phyloP scores from a whole-genome alignment of 2,888 invertebrate species.

The Tridacna crocea region DNA sequence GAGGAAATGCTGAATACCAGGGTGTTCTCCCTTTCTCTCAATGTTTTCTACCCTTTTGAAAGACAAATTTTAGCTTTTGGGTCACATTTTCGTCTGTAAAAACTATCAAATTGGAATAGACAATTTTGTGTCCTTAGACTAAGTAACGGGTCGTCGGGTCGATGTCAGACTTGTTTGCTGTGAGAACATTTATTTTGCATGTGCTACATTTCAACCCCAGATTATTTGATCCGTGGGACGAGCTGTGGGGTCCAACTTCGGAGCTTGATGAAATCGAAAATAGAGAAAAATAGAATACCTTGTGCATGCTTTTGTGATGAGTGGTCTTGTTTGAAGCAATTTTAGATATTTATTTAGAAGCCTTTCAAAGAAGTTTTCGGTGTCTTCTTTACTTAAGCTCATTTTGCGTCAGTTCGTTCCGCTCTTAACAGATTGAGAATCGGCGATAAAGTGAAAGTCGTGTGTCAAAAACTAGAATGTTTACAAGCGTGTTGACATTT shows the following conservation, averaged over 20 bases:
- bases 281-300: conserved; percentile 54
- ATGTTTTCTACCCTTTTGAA: neutral
- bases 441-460: conserved; percentile 30
- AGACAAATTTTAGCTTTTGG: too few species aligned
- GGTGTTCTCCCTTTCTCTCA: neutral
- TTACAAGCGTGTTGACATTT: conserved; percentile 64
- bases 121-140: too few species aligned
- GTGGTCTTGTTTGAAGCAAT: conserved; percentile 68
- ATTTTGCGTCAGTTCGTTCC: conserved; percentile 50
- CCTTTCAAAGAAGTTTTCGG: conserved; percentile 65
- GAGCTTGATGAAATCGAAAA: neutral
- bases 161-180: too few species aligned
- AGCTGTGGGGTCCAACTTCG: neutral
- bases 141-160: too few species aligned
- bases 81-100: neutral
- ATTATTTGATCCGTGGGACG: too few species aligned
- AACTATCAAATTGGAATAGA: neutral
- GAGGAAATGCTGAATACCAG: neutral
- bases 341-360: conserved; percentile 69
- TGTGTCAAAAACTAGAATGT: conserved; percentile 50
- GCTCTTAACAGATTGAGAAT: neutral
- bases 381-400: conserved; percentile 73
- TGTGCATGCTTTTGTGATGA: conserved; percentile 76
- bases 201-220: conserved; percentile 15
- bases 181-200: neutral